Base-by-base conservation (phyloP, 30 jellyfish, hydroid and myxozoan species). In the Aurelia sp. region DNA sequence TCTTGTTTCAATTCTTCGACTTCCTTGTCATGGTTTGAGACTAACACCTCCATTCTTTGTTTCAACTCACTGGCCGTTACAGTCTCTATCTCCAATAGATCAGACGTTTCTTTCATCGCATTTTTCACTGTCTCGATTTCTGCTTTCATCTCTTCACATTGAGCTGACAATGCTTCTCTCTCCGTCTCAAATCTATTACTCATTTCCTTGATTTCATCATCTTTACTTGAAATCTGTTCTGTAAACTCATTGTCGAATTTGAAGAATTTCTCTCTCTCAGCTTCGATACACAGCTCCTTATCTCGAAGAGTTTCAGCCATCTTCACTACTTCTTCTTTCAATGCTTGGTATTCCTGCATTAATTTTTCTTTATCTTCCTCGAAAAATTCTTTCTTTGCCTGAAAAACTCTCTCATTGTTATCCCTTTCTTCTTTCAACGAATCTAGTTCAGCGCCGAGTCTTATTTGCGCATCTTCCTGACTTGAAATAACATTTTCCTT, bases 321-420 rank as follows among this genome's bases (percentile, higher is more conserved):
- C 53, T 37, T 50, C 53, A 22, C 3, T 66, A 37, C 27, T 17
- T 22, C 53, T 8, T 37, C 63, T 40, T 70, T 41, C 63, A 30
- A 6, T 17, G 3, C 62, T 21, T 30, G 23, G 4, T 37, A 70
- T 37, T 70, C 81, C 17, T 70, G 27, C 21, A 70, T 15, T 9
- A 70, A 22, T 7, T 17, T 33, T 2, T 70, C 61, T 57, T 58
- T 55, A 64, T 75, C 86, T 11, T 73, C 52, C 13, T 70, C 80
- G 0, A 70, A 18, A 11, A 70, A 12, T 40, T 33, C 52, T 20
- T 37, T 16, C 62, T 33, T 40, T 0, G 30, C 62, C 47, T 33
- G 77, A 69, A 30, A 40, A 16, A 31, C 35, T 31, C 47, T 40
- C 13, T 7, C 79, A 9, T 47, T 69, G 31, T 13, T 59, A 17